These are phyloP conservation scores for Stegodyphus dumicola DNA, from an alignment of 1,140 invertebrate genomes.

Conservation along the genomic window DNA sequence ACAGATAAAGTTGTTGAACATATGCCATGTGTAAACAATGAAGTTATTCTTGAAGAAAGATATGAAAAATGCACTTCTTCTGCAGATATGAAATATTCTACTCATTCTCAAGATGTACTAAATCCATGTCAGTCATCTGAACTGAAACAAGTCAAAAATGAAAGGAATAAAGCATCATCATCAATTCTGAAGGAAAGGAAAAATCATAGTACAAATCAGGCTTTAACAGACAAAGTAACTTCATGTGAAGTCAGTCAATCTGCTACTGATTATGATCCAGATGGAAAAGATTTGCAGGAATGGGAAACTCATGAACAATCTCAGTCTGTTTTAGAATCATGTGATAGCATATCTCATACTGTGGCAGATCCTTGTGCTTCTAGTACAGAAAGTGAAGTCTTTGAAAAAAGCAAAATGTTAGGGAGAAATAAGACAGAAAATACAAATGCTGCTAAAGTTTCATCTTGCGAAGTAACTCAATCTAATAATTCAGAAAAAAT, in stretches of 20 bases:
- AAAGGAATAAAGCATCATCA: slow-evolving; percentile 4
- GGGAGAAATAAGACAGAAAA: too few relatives aligned
- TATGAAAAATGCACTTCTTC: slow-evolving; percentile 29
- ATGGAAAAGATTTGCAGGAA: slow-evolving; percentile 5
- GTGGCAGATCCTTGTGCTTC: too few relatives aligned
- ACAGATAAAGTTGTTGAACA: background rate
- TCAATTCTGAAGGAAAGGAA: background rate
- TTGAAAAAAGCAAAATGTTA: too few relatives aligned
- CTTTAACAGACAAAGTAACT: background rate
- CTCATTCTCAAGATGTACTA: background rate
- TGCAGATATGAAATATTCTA: background rate
- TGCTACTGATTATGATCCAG: background rate
- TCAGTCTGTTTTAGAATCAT: too few relatives aligned
- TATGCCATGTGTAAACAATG: background rate
- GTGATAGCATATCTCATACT: too few relatives aligned
- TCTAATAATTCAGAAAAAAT: slow-evolving; percentile 20
- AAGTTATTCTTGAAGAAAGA: background rate
- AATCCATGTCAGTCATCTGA: slow-evolving; percentile 27
- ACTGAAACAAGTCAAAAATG: background rate
- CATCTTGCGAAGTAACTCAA: slow-evolving; percentile 18
- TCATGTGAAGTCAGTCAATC: slow-evolving; percentile 18
- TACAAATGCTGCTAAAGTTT: too few relatives aligned
- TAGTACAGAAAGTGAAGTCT: too few relatives aligned
- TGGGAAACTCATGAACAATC: background rate
- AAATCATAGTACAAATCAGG: too few relatives aligned